Base-by-base conservation (phyloP, 2,888 invertebrate genomes). In the Dorcus hopei region DNA sequence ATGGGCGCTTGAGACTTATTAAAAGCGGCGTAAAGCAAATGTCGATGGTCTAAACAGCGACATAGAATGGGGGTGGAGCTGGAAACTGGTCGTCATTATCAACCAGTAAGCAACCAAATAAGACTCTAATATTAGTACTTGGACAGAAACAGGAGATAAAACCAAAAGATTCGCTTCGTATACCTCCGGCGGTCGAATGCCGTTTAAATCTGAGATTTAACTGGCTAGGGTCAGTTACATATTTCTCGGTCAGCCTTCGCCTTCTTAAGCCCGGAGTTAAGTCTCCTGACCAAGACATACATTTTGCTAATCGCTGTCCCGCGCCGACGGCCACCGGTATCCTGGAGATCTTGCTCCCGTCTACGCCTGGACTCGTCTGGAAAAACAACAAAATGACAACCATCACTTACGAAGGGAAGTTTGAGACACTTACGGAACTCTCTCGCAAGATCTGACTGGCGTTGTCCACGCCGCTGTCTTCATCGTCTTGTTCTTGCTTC, bases 161-260 rank as follows among this genome's bases (percentile, higher is more conserved):
- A 33, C 26, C 26, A 33, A 33, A 33, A 33, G 26, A 33, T 33
- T 33, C 26, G 26, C 26, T 33, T 33, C 26, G 26, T 7, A 55
- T 63, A 71, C 72, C 72, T 67, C 74, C 74, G 40, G 72, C 70
- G n/a, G 74, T 77, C 54, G 78, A 78, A 66, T 78, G 89, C 65
- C 92, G 81, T 72, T 88, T 87, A 81, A 92, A 92, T 61, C 90
- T 83, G 70, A 93, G 82, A 79, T 91, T 90, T 70, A 93, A 80
- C 74, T 93, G 91, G 61, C 90, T 87, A 61, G 90, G 89, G 80
- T 93, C 93, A 33, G 88, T 87, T 26, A 93, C 90, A 79, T 93
- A 93, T 79, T 94, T 94, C 63, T 93, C 93, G 58, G 82, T 81
- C 45, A 87, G 87, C 68, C 90, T 86, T 68, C 91, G 87, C 38